Evolutionary conservation across 2,888 invertebrate genomes (phyloP).

Genomic region (Heterodera filipjevi): DNA sequence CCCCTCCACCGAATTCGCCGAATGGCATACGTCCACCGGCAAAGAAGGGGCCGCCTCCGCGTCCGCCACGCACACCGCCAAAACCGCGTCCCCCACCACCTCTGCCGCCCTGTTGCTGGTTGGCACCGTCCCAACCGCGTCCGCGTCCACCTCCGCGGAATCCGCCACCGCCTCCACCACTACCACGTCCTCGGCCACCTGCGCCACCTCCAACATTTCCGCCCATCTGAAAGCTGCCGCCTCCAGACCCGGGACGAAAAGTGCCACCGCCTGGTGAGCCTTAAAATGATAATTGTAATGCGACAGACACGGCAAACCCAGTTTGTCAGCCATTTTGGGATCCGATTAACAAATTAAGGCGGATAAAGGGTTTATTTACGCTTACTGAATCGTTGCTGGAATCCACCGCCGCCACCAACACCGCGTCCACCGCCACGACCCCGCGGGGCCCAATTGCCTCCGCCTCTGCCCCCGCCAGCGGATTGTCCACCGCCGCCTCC

Average conservation of each 20-base stretch:
- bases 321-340: too few species aligned
- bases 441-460: background rate
- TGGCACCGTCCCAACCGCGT: slow-evolving; percentile 11
- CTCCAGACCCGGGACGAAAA: slow-evolving; percentile 20
- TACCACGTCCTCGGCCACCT: slow-evolving; percentile 7
- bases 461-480: slow-evolving; percentile 13
- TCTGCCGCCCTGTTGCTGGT: background rate
- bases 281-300: background rate
- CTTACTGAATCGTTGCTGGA: background rate
- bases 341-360: background rate
- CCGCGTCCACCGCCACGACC: slow-evolving; percentile 2
- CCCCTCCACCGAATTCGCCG: background rate
- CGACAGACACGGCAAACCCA: too few species aligned
- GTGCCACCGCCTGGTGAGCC: background rate
- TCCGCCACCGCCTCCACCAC: background rate
- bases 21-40: slow-evolving; percentile 4
- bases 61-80: slow-evolving; percentile 15
- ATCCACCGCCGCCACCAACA: background rate
- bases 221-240: background rate
- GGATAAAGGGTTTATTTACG: background rate
- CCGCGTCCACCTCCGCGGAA: slow-evolving; percentile 14
- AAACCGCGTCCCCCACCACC: background rate
- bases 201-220: slow-evolving; percentile 7
- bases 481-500: background rate
- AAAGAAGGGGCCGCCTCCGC: slow-evolving; percentile 2